These are phyloP conservation scores for Ornithoptera priamus DNA, from an alignment of 2,888 invertebrate genomes.

Conservation along the genomic window DNA sequence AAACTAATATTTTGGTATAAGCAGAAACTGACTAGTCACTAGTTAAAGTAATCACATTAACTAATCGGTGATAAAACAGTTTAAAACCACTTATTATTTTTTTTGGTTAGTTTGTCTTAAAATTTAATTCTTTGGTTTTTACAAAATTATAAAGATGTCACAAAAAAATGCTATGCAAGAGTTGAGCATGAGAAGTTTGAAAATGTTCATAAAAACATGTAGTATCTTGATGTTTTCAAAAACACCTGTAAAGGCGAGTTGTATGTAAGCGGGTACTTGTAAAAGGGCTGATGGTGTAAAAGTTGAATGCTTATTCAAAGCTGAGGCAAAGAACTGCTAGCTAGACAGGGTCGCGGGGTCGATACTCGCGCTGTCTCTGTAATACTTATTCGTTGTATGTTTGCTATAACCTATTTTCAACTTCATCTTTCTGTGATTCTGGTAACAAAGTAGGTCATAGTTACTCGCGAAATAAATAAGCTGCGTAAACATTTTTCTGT, in stretches of 20 bases:
- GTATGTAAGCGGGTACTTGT: slow-evolving; percentile 2
- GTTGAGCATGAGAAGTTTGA: not conserved
- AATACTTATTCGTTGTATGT: slow-evolving; percentile 35
- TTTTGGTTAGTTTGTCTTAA: no score
- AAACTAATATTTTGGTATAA: no score
- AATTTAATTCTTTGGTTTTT: no score
- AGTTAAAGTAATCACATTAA: no score
- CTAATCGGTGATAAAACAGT: no score
- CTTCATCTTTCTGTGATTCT: not conserved
- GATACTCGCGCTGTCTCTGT: slow-evolving; percentile 42
- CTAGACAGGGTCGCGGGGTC: slow-evolving; percentile 46
- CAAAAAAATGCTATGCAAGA: no score
- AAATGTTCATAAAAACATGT: not conserved
- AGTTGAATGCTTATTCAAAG: slow-evolving; percentile 37
- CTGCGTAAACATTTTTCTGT: not conserved
- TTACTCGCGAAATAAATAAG: not conserved
- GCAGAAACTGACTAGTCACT: no score
- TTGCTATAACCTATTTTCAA: slow-evolving; percentile 12
- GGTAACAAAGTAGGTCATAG: not conserved
- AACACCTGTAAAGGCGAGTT: slow-evolving; percentile 33
- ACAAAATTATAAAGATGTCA: no score
- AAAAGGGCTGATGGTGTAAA: slow-evolving; percentile 42
- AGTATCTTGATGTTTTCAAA: slow-evolving; percentile 9
- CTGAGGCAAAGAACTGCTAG: slow-evolving; percentile 43
- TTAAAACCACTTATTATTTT: no score